Evolutionary conservation across 2,888 invertebrate species (phyloP).

Genomic region (Nomada ruficornis): DNA sequence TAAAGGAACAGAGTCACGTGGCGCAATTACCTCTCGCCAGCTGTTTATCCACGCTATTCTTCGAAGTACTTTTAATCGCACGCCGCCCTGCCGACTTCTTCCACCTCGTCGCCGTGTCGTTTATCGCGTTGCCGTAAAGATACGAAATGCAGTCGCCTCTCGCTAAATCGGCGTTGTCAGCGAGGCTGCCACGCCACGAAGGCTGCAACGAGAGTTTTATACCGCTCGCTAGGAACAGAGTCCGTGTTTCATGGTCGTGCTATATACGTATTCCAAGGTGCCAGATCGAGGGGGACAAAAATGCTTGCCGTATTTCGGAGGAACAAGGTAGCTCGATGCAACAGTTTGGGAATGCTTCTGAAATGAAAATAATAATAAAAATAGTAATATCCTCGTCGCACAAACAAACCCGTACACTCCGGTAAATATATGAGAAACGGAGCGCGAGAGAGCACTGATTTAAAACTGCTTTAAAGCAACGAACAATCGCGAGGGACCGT

Average conservation of each 20-base stretch:
- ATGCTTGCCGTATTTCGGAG: slow-evolving; percentile 30
- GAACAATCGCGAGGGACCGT: too few relatives aligned
- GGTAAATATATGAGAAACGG: too few relatives aligned
- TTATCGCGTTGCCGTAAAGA: slow-evolving; percentile 70
- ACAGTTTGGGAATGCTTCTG: not conserved
- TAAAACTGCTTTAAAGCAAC: too few relatives aligned
- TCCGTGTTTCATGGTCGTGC: not conserved
- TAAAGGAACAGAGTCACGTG: slow-evolving; percentile 80
- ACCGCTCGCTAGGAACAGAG: slow-evolving; percentile 35
- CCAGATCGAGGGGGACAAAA: not conserved
- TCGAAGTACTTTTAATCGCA: slow-evolving; percentile 81
- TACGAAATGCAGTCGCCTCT: slow-evolving; percentile 41
- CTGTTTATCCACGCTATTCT: slow-evolving; percentile 79
- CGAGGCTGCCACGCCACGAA: slow-evolving; percentile 12
- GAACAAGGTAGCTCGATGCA: not conserved
- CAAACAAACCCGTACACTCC: too few relatives aligned
- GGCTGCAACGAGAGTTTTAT: slow-evolving; percentile 45
- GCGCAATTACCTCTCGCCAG: slow-evolving; percentile 82
- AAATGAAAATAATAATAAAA: not conserved
- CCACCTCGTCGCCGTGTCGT: slow-evolving; percentile 58
- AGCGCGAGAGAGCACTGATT: too few relatives aligned
- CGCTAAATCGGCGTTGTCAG: slow-evolving; percentile 32
- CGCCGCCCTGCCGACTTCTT: slow-evolving; percentile 67
- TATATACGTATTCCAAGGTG: too few relatives aligned
- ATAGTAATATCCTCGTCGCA: too few relatives aligned